Percentiles rank a stretch among this genome's conserved stretches.
phyloP scores from a whole-genome alignment of 2,888 invertebrate genomes.

The Gisinianus flammeolus region DNA sequence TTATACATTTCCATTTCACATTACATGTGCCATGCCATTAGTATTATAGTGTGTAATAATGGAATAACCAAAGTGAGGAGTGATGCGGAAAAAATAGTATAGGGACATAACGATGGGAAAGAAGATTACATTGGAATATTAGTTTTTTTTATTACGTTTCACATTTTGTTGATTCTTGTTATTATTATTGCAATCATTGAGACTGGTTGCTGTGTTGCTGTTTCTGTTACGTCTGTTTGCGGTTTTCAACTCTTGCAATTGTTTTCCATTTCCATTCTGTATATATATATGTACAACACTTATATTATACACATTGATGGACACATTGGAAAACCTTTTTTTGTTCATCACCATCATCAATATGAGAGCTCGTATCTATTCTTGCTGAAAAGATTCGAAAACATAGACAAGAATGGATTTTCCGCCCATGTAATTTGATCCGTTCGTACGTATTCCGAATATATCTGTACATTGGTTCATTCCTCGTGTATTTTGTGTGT shows the following conservation, averaged over 20 bases:
- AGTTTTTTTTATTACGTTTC: neutral
- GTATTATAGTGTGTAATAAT: neutral
- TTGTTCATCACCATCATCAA: neutral
- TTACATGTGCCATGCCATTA: neutral
- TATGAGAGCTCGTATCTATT: neutral
- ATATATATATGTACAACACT: neutral
- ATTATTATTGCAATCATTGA: neutral
- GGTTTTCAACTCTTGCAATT: neutral
- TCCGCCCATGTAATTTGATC: conserved; percentile 14
- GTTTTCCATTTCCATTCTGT: neutral
- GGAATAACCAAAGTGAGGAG: neutral
- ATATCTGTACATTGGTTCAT: no score
- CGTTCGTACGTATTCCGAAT: neutral
- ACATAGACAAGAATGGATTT: neutral
- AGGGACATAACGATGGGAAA: neutral
- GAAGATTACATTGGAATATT: neutral
- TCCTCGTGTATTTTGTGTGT: neutral
- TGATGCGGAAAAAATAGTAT: neutral
- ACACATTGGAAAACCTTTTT: neutral
- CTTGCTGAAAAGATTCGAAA: neutral
- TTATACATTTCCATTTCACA: neutral
- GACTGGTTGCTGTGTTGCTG: no score
- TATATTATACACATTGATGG: neutral
- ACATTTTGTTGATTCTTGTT: neutral
- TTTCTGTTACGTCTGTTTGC: neutral